These are phyloP conservation scores for Drosophila orosa DNA, from an alignment of 1,140 invertebrate genomes.

Conservation along the genomic window DNA sequence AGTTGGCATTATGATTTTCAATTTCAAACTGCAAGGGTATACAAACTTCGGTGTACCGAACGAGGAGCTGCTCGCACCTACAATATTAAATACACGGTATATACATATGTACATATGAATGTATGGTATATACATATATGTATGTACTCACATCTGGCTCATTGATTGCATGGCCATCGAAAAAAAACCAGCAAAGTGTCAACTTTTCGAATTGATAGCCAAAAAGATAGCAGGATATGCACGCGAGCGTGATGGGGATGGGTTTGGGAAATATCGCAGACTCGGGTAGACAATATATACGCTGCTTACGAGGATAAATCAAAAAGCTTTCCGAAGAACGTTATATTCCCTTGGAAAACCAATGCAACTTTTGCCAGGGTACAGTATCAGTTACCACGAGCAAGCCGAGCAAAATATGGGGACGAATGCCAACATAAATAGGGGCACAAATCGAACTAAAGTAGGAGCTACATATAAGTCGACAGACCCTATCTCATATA, in stretches of 20 bases:
- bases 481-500: neutral
- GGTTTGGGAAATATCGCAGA: constrained; percentile 8
- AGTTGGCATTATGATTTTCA: too few relatives aligned
- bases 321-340: neutral
- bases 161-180: constrained; percentile 39
- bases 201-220: constrained; percentile 51
- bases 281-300: constrained; percentile 6
- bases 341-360: constrained; percentile 5
- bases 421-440: neutral
- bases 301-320: neutral
- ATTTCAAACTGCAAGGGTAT: too few relatives aligned
- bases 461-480: neutral
- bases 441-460: constrained; percentile 8
- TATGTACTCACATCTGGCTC: constrained; percentile 39
- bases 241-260: neutral
- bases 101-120: neutral
- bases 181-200: constrained; percentile 52
- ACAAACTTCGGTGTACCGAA: too few relatives aligned
- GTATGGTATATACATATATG: neutral
- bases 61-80: neutral
- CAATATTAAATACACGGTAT: neutral
- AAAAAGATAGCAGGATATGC: constrained; percentile 27
- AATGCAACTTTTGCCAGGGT: constrained; percentile 10
- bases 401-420: constrained; percentile 10
- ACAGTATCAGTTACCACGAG: constrained; percentile 18